Evolutionary conservation across 2,797 vertebrate genomes (phyloP).

Genomic region (Menidia menidia): DNA sequence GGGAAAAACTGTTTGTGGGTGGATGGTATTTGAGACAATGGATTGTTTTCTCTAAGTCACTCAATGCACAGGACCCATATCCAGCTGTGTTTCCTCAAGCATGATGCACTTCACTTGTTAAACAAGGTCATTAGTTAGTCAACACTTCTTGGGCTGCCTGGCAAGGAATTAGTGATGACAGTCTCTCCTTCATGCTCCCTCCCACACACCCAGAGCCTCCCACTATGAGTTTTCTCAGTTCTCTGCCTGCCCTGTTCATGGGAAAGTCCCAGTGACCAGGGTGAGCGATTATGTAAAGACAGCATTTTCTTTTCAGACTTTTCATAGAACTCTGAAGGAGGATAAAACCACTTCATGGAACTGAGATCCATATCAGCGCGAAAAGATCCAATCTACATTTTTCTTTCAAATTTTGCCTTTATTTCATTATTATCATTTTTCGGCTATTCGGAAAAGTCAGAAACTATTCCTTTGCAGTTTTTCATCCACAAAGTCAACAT

Average conservation of each 20-base stretch:
- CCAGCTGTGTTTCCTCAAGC: constrained; percentile 83
- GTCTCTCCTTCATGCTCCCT: constrained; percentile 79
- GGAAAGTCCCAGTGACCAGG: constrained; percentile 76
- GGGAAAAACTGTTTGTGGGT: constrained; percentile 75
- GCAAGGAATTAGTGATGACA: constrained; percentile 82
- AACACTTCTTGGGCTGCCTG: constrained; percentile 83
- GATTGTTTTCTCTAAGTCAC: constrained; percentile 81
- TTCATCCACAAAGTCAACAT: constrained; percentile 1
- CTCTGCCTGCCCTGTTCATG: constrained; percentile 69
- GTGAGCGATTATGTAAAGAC: constrained; percentile 62
- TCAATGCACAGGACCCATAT: constrained; percentile 83
- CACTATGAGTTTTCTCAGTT: constrained; percentile 78
- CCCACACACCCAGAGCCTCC: constrained; percentile 83
- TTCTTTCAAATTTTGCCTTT: constrained; percentile 20
- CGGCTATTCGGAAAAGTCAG: too few relatives aligned
- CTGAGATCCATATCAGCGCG: constrained; percentile 19
- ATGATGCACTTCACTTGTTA: constrained; percentile 85
- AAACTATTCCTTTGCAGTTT: constrained; percentile 11
- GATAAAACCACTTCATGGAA: constrained; percentile 28
- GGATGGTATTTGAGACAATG: constrained; percentile 83
- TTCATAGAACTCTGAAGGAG: constrained; percentile 36
- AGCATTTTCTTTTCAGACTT: constrained; percentile 34
- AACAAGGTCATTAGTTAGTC: constrained; percentile 85
- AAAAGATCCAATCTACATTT: not conserved
- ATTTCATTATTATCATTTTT: constrained; percentile 17